phyloP scores from a whole-genome alignment of 1,140 invertebrate species.

The Gryon sp. region DNA sequence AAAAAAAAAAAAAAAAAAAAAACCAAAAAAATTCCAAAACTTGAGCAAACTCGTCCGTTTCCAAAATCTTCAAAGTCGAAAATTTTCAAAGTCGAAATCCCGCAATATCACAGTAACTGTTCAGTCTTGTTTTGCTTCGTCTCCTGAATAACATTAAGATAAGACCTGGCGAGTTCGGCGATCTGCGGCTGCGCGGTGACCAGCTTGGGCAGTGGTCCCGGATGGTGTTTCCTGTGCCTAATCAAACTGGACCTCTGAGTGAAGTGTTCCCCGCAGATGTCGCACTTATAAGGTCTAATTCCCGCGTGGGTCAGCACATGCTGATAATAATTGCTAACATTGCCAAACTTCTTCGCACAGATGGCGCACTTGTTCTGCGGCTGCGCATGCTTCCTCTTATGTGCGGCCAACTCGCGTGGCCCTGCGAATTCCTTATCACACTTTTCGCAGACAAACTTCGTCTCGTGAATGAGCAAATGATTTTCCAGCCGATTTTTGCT shows the following conservation, averaged over 20 bases:
- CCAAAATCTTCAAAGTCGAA: not conserved
- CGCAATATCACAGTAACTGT: constrained; percentile 36
- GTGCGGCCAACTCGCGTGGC: constrained; percentile 79
- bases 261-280: constrained; percentile 69
- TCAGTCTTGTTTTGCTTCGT: constrained; percentile 15
- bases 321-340: constrained; percentile 69
- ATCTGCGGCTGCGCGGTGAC: constrained; percentile 61
- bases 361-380: constrained; percentile 79
- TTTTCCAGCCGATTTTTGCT: constrained; percentile 72
- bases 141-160: constrained; percentile 33
- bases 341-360: constrained; percentile 75
- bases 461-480: constrained; percentile 78
- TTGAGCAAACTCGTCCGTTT: too few relatives aligned
- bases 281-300: constrained; percentile 82
- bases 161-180: constrained; percentile 63
- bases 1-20: too few relatives aligned
- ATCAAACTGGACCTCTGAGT: constrained; percentile 68
- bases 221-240: constrained; percentile 66
- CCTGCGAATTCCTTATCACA: constrained; percentile 69
- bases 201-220: constrained; percentile 48
- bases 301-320: constrained; percentile 84
- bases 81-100: constrained; percentile 29
- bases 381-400: constrained; percentile 79
- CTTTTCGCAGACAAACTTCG: constrained; percentile 63
- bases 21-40: not conserved